Base-by-base conservation (phyloP, 2,113 vertebrate species). In the Triplophysa siluroides region DNA sequence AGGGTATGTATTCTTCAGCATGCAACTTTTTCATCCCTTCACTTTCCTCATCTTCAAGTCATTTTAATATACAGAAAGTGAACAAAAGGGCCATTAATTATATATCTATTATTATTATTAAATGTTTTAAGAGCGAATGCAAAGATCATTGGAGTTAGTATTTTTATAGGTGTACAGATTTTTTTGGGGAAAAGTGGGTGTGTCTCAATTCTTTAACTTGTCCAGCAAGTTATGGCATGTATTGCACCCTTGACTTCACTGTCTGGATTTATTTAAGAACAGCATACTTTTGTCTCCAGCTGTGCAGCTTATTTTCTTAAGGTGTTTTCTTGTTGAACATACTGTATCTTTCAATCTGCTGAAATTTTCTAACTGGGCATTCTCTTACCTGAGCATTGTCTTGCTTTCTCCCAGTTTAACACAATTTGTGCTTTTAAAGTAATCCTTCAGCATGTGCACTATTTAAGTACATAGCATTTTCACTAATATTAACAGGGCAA, bases 1-100 rank as follows among this genome's bases (percentile, higher is more conserved):
- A 88, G 98, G 98, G 98, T 99, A 98, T 91, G 97, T 98, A 96
- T 96, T 78, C 90, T 80, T 88, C 90, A 89, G 92, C 92, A 93
- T 93, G 91, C 87, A 78, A 85, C 74, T 82, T 65, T 83, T 83
- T 86, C 75, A 79, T 88, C 86, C 78, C 78, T 85, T 75, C 24
- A 29, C 45, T 81, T 79, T 74, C 83, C 56, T 85, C 87, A 43
- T 85, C 29, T 23, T 45, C 21, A 47, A 12, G 0, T 47, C 16
- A 68, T 14, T 13, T 52, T 18, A 24, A 16, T 19, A 50, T 14
- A 9, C 13, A 2, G 13, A 70, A 9, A 54, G 14, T 54, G 13
- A 16, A 6, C n/a, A 14, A 52, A 33, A 33, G 4, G 33, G 33
- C 33, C 6, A 38, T 38, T 38, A 38, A 38, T 38, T 38, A 7